Conservation (phyloP, 2,113 vertebrate species). For the Takifugu bimaculatus region DNA sequence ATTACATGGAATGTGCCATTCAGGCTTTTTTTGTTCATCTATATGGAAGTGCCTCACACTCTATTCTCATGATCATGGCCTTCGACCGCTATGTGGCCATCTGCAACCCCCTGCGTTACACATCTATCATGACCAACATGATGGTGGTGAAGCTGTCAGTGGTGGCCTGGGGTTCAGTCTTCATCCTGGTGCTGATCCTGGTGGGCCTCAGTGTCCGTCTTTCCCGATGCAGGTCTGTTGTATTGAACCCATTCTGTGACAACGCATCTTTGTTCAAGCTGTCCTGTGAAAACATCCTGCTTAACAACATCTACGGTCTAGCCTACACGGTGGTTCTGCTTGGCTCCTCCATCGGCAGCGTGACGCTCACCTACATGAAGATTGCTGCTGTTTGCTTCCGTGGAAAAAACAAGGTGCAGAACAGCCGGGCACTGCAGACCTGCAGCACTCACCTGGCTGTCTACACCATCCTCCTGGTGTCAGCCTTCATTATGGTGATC, state of each 20-base stretch:
- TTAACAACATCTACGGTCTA: slow-evolving; percentile 54
- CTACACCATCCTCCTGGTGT: slow-evolving; percentile 39
- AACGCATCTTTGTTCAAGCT: slow-evolving; percentile 65
- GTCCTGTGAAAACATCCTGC: slow-evolving; percentile 51
- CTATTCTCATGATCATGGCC: slow-evolving; percentile 68
- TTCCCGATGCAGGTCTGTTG: slow-evolving; percentile 44
- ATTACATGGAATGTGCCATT: slow-evolving; percentile 43
- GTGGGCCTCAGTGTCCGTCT: slow-evolving; percentile 44
- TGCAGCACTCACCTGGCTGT: slow-evolving; percentile 49
- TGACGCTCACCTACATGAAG: slow-evolving; percentile 47
- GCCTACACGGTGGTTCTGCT: slow-evolving; percentile 9
- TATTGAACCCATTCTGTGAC: slow-evolving; percentile 60
- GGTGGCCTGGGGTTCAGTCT: slow-evolving; percentile 26
- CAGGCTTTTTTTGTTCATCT: slow-evolving; percentile 64
- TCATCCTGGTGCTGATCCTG: slow-evolving; percentile 14
- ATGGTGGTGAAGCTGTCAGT: slow-evolving; percentile 49
- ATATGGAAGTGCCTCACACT: slow-evolving; percentile 17
- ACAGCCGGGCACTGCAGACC: slow-evolving; percentile 50
- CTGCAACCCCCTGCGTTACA: slow-evolving; percentile 39
- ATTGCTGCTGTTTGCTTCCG: slow-evolving; percentile 30
- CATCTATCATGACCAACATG: slow-evolving; percentile 49
- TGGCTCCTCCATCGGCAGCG: slow-evolving; percentile 22
- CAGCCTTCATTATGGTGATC: slow-evolving; percentile 8
- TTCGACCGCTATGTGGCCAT: slow-evolving; percentile 58
- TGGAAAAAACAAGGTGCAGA: slow-evolving; percentile 26